Percentiles rank a stretch among this genome's conserved stretches.
These are phyloP conservation scores for Cyclura pinguis DNA, from an alignment of 2,797 vertebrate species.

Conservation along the genomic window DNA sequence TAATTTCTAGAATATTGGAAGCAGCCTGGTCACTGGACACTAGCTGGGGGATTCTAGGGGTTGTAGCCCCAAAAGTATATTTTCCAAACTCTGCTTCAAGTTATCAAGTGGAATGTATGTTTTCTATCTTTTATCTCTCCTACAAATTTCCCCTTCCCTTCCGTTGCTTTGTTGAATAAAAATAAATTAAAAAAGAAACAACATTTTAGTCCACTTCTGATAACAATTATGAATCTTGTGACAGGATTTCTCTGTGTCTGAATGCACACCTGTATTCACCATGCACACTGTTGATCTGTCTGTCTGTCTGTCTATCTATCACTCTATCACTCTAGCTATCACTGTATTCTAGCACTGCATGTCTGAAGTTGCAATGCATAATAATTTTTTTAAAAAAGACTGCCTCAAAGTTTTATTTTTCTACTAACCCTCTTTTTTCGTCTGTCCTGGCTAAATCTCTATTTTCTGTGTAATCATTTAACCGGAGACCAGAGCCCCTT, in stretches of 20 bases:
- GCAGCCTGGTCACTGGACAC: no score
- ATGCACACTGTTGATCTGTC: neutral
- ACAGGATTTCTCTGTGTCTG: rapidly evolving
- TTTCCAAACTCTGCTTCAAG: neutral
- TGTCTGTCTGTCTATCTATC: no score
- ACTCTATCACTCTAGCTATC: no score
- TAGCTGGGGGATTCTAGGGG: no score
- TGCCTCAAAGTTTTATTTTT: neutral
- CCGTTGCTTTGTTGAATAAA: no score
- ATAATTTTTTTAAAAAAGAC: neutral
- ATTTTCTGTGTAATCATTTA: constrained; percentile 12
- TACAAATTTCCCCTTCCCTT: no score
- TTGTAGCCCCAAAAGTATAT: no score
- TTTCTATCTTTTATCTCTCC: no score
- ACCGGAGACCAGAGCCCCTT: constrained; percentile 13
- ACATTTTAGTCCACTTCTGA: neutral
- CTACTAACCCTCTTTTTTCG: constrained; percentile 21
- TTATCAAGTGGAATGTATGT: no score
- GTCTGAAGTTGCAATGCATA: neutral
- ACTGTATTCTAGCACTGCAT: neutral
- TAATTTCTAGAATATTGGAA: no score
- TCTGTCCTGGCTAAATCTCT: constrained; percentile 16
- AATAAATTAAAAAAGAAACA: no score
- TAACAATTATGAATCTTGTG: neutral
- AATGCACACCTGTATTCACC: neutral